Base-by-base conservation (phyloP, 2,797 vertebrate genomes). In the Ambastaia sidthimunki region DNA sequence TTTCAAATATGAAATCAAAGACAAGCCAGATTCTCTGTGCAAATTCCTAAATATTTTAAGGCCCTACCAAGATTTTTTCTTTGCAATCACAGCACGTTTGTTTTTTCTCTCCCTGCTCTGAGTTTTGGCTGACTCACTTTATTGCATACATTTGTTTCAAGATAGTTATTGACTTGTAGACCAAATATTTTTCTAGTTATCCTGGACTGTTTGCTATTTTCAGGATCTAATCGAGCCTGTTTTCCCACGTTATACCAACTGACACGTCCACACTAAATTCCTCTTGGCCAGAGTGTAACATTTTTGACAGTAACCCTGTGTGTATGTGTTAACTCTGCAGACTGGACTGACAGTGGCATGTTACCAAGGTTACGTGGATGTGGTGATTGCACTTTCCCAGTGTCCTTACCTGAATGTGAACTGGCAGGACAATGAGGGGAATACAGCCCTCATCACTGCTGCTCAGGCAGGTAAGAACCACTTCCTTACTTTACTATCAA, bases 391-490 rank as follows among this genome's bases (percentile, higher is more conserved):
- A 44, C 92, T 99, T 84, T 93, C 95, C 25, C 95, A 97, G 74
- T 99, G 98, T 87, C 96, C 97, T 62, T 91, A 97, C 80, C 77
- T 99, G 82, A 96, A 98, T 18, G 94, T 97, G 85, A 99, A 99
- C 94, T 98, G 96, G 97, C 96, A 98, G 91, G 98, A 99, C 94
- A 98, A 91, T 0, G 97, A 99, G 87, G 97, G 97, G 55, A 99
- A 99, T 91, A 98, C 97, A 0, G 96, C 97, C 52, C 95, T 99
- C 2, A 98, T 98, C 90, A 98, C 94, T 2, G 97, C 98, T 7
- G 93, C 94, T 0, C 98, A 99, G 92, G 98, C 98, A 92, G 98
- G 98, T 99, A 93, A 93, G 94, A 76, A 34, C 44, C 7, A 55
- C 5, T n/a, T 9, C 12, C 60, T 63, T 63, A 37, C 34, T 37